A percentile compares a stretch with the other conserved stretches of the same genome.
Evolutionary conservation across 2,113 vertebrate species (phyloP).

Genomic region (Chamaea fasciata): DNA sequence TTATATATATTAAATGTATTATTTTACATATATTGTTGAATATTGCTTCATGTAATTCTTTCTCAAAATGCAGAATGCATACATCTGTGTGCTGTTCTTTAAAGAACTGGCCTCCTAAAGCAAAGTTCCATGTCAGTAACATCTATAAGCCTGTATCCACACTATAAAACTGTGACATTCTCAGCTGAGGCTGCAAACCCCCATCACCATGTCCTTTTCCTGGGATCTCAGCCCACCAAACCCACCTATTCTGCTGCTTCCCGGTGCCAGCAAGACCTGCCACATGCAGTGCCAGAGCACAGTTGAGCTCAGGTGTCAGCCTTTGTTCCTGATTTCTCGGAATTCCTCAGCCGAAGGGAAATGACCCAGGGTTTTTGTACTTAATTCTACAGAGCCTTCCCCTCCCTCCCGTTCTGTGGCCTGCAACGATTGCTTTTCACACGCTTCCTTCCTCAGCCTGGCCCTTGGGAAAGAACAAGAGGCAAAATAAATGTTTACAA

Average conservation of each 20-base stretch:
- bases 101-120: neutral
- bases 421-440: neutral
- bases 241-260: neutral
- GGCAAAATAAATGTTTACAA: constrained; percentile 35
- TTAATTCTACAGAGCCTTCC: neutral
- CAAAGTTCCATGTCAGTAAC: neutral
- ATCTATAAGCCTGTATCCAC: neutral
- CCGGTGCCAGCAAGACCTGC: neutral
- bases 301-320: neutral
- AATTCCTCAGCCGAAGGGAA: neutral
- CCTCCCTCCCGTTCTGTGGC: neutral
- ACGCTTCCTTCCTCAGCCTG: neutral
- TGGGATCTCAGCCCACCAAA: neutral
- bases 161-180: neutral
- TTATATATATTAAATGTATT: neutral
- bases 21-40: neutral
- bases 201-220: neutral
- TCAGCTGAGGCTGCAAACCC: neutral
- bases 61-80: neutral
- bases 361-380: neutral
- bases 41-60: neutral
- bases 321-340: constrained; percentile 9
- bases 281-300: neutral
- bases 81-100: neutral
- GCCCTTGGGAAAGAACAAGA: constrained; percentile 12